phyloP scores from a whole-genome alignment of 1,140 invertebrate species.

The Pseudoatta argentina region DNA sequence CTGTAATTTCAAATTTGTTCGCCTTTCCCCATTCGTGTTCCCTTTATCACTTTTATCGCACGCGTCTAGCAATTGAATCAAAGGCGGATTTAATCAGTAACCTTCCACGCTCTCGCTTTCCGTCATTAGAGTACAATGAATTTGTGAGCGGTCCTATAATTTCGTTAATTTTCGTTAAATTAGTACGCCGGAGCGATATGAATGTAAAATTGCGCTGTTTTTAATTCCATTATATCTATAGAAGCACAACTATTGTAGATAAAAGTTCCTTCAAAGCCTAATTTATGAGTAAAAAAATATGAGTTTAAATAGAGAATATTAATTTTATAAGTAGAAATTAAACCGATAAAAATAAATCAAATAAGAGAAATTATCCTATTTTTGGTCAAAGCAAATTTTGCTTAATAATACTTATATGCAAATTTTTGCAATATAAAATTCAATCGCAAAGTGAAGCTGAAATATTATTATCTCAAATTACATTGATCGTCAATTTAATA shows the following conservation, averaged over 20 bases:
- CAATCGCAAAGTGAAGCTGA: too few species aligned
- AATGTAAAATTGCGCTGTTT: slow-evolving; percentile 30
- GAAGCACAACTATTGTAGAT: neutral
- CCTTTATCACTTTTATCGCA: slow-evolving; percentile 56
- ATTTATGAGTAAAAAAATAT: neutral
- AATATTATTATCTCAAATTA: too few species aligned
- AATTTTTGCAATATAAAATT: too few species aligned
- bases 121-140: slow-evolving; percentile 43
- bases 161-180: slow-evolving; percentile 49
- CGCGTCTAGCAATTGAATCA: slow-evolving; percentile 58
- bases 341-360: too few species aligned
- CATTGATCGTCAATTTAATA: too few species aligned
- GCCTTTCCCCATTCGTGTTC: slow-evolving; percentile 44
- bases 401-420: too few species aligned
- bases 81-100: slow-evolving; percentile 61
- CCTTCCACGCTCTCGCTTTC: slow-evolving; percentile 30
- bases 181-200: neutral
- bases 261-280: slow-evolving; percentile 6
- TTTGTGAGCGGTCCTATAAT: slow-evolving; percentile 44
- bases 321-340: too few species aligned
- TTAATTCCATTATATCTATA: slow-evolving; percentile 33
- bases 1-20: slow-evolving; percentile 63
- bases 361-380: too few species aligned
- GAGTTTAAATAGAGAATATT: slow-evolving; percentile 8
- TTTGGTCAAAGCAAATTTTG: too few species aligned